Base-by-base conservation (phyloP, 2,113 vertebrate species). In the Bubo bubo region DNA sequence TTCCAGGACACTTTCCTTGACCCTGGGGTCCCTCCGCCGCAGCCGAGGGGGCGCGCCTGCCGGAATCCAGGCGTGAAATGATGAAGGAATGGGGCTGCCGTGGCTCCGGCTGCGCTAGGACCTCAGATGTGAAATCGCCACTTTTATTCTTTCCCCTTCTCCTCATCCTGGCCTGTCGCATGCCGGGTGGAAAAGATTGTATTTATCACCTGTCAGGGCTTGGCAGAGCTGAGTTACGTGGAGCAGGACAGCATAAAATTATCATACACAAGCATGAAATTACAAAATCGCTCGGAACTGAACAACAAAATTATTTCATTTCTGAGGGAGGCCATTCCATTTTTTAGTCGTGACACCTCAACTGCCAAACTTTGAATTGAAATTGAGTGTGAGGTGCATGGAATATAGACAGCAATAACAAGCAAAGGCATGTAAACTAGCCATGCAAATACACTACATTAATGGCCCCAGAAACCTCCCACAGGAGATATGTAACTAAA, bases 261-360 rank as follows among this genome's bases (percentile, higher is more conserved):
- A 99, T 99, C 99, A 99, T 99, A 99, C 99, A 99, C 99, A 99
- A 99, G 99, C 99, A 99, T 99, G 99, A 99, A 99, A 99, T 99
- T 99, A 99, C 99, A 99, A 99, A 99, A 99, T 99, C 98, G 99
- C 99, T 99, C 96, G 98, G 99, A 99, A 99, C 99, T 99, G 98
- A 99, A 99, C 99, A 99, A 99, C 99, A 99, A 99, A 99, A 99
- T 99, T 98, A 99, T 99, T 99, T 99, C 98, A 99, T 99, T 99
- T 99, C 97, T 95, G 97, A 98, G 98, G 97, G 98, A 98, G 99
- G 98, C 98, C 98, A 97, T 98, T 98, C 98, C 98, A 98, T 98
- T 99, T 98, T 99, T 99, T 99, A 98, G 98, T 98, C 97, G 97
- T 99, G 99, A 99, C 98, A 99, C 98, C 98, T 98, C 97, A 97